Conservation (phyloP, 2,113 vertebrate species). For the Jacana jacana region DNA sequence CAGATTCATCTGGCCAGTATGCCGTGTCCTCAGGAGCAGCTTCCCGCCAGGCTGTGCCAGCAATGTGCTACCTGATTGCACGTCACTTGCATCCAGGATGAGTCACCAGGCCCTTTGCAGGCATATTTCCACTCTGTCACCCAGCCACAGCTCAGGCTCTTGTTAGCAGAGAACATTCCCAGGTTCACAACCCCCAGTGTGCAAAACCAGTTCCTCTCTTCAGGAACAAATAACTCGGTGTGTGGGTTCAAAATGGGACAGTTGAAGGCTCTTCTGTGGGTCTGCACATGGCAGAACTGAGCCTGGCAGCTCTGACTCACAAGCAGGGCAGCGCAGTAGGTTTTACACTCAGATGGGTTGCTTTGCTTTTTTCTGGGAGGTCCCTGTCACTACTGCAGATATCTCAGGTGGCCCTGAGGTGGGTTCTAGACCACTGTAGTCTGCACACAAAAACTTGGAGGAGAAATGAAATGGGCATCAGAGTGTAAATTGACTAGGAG, state of each 20-base stretch:
- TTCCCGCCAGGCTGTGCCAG: neutral
- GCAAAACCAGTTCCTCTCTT: neutral
- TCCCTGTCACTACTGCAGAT: neutral
- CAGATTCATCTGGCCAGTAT: neutral
- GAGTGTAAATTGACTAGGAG: neutral
- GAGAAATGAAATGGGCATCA: neutral
- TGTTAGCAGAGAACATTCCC: neutral
- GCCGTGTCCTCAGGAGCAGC: neutral
- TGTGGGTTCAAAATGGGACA: neutral
- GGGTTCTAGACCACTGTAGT: neutral
- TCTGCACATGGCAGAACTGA: accelerated
- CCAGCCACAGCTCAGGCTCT: neutral
- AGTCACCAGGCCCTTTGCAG: neutral
- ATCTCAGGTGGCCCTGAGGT: neutral
- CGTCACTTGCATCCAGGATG: accelerated
- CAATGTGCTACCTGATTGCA: neutral
- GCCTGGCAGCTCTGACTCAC: accelerated
- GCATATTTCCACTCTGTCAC: neutral
- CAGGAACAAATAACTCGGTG: neutral
- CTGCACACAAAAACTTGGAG: neutral
- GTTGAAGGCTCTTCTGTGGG: neutral
- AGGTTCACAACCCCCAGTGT: neutral
- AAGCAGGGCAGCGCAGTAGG: neutral
- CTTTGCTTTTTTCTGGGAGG: neutral
- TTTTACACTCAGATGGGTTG: neutral